Percentiles rank a stretch among this genome's conserved stretches.
Evolutionary conservation across 2,888 invertebrate species (phyloP).

Genomic region (Cryptophagus acutangulus): DNA sequence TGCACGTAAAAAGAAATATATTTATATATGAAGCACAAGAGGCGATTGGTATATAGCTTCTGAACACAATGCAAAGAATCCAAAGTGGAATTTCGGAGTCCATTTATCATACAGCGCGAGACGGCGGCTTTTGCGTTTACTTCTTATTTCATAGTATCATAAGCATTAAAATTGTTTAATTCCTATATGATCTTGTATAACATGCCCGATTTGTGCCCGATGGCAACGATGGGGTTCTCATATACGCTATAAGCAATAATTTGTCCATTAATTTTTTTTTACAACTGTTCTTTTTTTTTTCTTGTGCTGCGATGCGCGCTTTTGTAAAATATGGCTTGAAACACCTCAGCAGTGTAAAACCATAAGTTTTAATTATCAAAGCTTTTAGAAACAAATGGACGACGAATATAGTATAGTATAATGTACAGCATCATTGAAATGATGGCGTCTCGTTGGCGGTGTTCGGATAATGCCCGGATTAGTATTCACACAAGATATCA

Average conservation of each 20-base stretch:
- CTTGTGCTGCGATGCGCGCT: too few relatives aligned
- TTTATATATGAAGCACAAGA: neutral
- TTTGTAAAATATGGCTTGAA: too few relatives aligned
- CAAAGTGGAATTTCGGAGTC: slow-evolving; percentile 45
- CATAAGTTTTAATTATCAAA: too few relatives aligned
- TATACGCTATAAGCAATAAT: too few relatives aligned
- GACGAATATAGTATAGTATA: too few relatives aligned
- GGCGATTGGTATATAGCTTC: slow-evolving; percentile 32
- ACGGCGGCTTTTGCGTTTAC: slow-evolving; percentile 10
- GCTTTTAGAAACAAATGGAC: too few relatives aligned
- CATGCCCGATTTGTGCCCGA: too few relatives aligned
- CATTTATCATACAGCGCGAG: slow-evolving; percentile 40
- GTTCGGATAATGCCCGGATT: slow-evolving; percentile 1
- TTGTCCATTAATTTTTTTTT: too few relatives aligned
- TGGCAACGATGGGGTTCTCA: too few relatives aligned
- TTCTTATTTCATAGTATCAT: slow-evolving; percentile 11
- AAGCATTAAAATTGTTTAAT: slow-evolving; percentile 7
- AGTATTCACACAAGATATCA: slow-evolving; percentile 2
- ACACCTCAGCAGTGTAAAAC: too few relatives aligned
- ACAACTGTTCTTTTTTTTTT: too few relatives aligned
- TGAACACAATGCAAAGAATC: slow-evolving; percentile 44
- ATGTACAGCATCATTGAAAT: too few relatives aligned
- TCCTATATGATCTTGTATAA: slow-evolving; percentile 1
- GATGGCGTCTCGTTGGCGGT: slow-evolving; percentile 3
- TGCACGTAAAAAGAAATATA: slow-evolving; percentile 1